Conservation (phyloP, 1,140 invertebrate genomes). For the Rhysida immarginata region DNA sequence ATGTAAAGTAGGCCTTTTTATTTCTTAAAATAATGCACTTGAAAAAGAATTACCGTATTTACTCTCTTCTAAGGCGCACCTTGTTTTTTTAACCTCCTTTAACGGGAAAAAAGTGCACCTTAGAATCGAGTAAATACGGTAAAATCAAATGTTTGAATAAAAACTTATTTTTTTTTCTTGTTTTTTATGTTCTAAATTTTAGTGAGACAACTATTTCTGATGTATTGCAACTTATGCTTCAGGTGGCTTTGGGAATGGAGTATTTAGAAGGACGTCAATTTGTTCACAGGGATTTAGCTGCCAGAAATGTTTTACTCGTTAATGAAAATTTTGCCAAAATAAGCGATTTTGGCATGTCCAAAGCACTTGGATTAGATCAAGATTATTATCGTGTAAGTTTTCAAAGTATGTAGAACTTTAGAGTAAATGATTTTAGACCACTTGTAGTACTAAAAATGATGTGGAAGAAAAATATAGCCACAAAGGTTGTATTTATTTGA, state of each 20-base stretch:
- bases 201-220: constrained; percentile 15
- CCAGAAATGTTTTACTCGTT: constrained; percentile 35
- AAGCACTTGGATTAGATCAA: constrained; percentile 20
- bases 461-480: too few species aligned
- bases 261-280: constrained; percentile 34
- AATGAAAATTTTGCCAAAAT: constrained; percentile 26
- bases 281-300: constrained; percentile 27
- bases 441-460: too few species aligned
- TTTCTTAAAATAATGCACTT: too few species aligned
- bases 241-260: constrained; percentile 35
- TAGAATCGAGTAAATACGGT: too few species aligned
- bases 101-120: too few species aligned
- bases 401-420: too few species aligned
- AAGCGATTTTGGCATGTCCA: constrained; percentile 21
- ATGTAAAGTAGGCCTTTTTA: too few species aligned
- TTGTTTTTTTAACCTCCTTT: neutral
- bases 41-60: too few species aligned
- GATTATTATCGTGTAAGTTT: constrained; percentile 22
- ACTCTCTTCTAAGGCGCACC: too few species aligned
- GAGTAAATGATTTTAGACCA: too few species aligned
- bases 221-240: constrained; percentile 22
- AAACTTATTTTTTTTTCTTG: neutral
- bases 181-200: constrained; percentile 5
- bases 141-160: neutral
- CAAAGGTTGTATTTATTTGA: too few species aligned